A percentile compares a stretch with the other conserved stretches of the same genome.
These are phyloP conservation scores for Phyllotreta striolata DNA, from an alignment of 2,888 invertebrate genomes.

Conservation along the genomic window DNA sequence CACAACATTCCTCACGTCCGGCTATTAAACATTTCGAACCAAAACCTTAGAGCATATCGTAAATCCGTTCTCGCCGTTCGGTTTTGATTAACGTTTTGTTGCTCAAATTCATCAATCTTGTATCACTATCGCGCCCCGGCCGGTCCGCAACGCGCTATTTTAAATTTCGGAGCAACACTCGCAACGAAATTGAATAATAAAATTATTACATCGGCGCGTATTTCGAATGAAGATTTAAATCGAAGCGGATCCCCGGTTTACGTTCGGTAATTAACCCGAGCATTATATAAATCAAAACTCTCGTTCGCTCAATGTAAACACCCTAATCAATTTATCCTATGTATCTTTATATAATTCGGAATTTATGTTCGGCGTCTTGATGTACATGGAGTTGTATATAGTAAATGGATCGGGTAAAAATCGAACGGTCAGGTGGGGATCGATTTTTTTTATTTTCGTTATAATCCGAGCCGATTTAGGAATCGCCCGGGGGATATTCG, in stretches of 20 bases:
- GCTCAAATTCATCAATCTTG: no score
- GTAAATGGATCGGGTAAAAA: no score
- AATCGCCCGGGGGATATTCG: constrained; percentile 22
- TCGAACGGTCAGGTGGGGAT: no score
- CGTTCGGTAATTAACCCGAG: constrained; percentile 26
- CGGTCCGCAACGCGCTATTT: no score
- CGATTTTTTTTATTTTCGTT: no score
- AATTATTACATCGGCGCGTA: constrained; percentile 21
- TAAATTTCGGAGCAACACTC: not conserved
- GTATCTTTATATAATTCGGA: constrained; percentile 20
- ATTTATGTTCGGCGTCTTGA: constrained; percentile 9
- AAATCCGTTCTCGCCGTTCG: no score
- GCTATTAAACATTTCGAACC: no score
- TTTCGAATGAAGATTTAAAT: constrained; percentile 20
- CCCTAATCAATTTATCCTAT: constrained; percentile 26
- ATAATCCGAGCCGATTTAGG: constrained; percentile 7
- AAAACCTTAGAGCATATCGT: no score
- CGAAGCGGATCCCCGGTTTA: constrained; percentile 18
- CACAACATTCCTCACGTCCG: no score
- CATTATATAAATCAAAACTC: constrained; percentile 23
- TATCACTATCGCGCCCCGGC: no score
- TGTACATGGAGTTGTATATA: no score
- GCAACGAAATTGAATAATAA: constrained; percentile 17
- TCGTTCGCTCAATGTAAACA: constrained; percentile 26
- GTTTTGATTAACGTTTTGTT: no score